phyloP scores from a whole-genome alignment of 2,888 invertebrate species.

The Rhopalosiphum nymphaeae region DNA sequence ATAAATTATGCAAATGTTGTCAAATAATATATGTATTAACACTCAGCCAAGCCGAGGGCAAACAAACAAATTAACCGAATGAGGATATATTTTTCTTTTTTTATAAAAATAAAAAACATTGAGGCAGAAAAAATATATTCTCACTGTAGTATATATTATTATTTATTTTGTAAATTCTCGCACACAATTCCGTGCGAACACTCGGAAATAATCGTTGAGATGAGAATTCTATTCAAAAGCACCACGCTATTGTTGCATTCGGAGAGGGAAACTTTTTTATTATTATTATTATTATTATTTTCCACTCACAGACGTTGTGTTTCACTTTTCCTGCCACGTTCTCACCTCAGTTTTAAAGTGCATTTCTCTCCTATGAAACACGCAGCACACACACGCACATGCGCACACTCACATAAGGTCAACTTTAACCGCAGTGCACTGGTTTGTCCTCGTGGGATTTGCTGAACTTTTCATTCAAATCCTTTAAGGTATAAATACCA shows the following conservation, averaged over 20 bases:
- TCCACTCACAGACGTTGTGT: background rate
- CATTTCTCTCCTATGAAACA: background rate
- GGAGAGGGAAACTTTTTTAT: background rate
- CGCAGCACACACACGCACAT: background rate
- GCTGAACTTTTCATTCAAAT: conserved; percentile 25
- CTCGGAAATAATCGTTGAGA: conserved; percentile 26
- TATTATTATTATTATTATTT: background rate
- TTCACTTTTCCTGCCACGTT: background rate
- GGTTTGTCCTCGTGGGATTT: background rate
- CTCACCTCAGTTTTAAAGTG: background rate
- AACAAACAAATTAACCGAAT: background rate
- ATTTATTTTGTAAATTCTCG: background rate
- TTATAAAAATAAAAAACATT: background rate
- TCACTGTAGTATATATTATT: background rate
- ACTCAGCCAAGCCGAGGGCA: background rate
- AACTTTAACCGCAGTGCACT: background rate
- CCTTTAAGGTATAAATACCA: conserved; percentile 1
- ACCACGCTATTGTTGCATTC: background rate
- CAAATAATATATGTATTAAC: background rate
- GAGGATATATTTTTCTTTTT: background rate
- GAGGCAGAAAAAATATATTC: background rate
- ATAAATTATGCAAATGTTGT: background rate
- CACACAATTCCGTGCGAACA: background rate
- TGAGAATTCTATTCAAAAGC: conserved; percentile 24
- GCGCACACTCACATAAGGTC: background rate